These are phyloP conservation scores for Narcine bancroftii DNA, from an alignment of 2,113 vertebrate species.

Conservation along the genomic window DNA sequence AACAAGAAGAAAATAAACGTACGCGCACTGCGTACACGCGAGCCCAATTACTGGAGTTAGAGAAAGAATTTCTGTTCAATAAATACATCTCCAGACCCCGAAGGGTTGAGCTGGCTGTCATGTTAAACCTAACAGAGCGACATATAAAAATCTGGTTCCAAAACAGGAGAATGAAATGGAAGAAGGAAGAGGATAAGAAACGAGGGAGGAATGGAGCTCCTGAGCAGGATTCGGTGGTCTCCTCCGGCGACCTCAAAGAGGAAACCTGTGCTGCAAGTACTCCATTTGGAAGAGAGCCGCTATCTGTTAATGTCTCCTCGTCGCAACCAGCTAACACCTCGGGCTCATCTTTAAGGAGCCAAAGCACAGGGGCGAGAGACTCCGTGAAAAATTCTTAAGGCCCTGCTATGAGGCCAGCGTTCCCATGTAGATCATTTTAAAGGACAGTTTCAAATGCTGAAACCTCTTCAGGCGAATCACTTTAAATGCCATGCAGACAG, in stretches of 20 bases:
- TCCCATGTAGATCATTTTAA: neutral
- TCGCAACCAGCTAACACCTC: slow-evolving; percentile 51
- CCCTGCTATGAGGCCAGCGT: neutral
- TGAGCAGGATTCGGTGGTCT: slow-evolving; percentile 84
- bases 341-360: slow-evolving; percentile 21
- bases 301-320: slow-evolving; percentile 51
- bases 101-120: slow-evolving; percentile 86
- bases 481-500: neutral
- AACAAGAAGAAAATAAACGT: slow-evolving; percentile 86
- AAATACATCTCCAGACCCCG: slow-evolving; percentile 92
- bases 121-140: slow-evolving; percentile 88
- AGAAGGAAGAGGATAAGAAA: slow-evolving; percentile 92
- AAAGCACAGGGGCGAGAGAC: slow-evolving; percentile 46
- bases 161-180: slow-evolving; percentile 93
- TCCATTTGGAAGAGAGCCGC: slow-evolving; percentile 47
- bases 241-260: slow-evolving; percentile 72
- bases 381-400: slow-evolving; percentile 41
- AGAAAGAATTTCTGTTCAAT: slow-evolving; percentile 96
- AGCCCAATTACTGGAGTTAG: slow-evolving; percentile 87
- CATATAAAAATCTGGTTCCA: slow-evolving; percentile 98
- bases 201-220: slow-evolving; percentile 60
- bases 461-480: no score
- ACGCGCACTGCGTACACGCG: slow-evolving; percentile 90
- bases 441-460: neutral
- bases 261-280: slow-evolving; percentile 44